These are phyloP conservation scores for Cephus rjabovi DNA, from an alignment of 2,888 invertebrate species.

Conservation along the genomic window DNA sequence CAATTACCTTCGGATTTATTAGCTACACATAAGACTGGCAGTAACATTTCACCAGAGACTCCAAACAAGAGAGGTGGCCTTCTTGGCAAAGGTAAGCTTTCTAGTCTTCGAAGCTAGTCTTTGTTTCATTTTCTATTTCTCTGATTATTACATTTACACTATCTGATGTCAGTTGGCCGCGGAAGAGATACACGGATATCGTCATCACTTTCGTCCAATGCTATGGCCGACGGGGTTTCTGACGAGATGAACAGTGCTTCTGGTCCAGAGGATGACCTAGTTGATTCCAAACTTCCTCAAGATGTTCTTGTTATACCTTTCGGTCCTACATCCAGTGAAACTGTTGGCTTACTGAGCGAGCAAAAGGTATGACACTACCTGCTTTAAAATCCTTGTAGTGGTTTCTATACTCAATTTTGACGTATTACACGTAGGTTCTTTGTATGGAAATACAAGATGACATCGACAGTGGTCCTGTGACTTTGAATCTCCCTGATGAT, in stretches of 20 bases:
- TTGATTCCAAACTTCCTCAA: slow-evolving; percentile 59
- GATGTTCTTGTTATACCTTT: slow-evolving; percentile 80
- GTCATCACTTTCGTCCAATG: slow-evolving; percentile 49
- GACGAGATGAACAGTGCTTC: slow-evolving; percentile 54
- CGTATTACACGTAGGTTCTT: slow-evolving; percentile 44
- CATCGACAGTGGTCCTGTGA: slow-evolving; percentile 45
- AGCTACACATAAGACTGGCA: slow-evolving; percentile 36
- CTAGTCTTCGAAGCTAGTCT: neutral
- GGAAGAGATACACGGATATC: slow-evolving; percentile 47
- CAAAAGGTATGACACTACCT: slow-evolving; percentile 68
- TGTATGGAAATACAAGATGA: slow-evolving; percentile 57
- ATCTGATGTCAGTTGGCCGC: slow-evolving; percentile 40
- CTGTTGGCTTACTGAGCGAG: slow-evolving; percentile 76
- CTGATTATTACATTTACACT: slow-evolving; percentile 1
- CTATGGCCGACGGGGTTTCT: slow-evolving; percentile 48
- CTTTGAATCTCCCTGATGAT: slow-evolving; percentile 53
- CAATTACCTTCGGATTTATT: slow-evolving; percentile 62
- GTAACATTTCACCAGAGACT: slow-evolving; percentile 47
- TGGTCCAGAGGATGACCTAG: slow-evolving; percentile 53
- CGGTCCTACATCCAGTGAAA: slow-evolving; percentile 71
- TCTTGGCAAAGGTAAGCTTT: slow-evolving; percentile 62
- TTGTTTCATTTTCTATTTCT: neutral
- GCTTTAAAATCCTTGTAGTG: neutral
- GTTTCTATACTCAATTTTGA: neutral
- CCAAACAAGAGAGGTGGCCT: slow-evolving; percentile 58